Evolutionary conservation across 2,797 vertebrate species (phyloP).

Genomic region (Caiman crocodilus): DNA sequence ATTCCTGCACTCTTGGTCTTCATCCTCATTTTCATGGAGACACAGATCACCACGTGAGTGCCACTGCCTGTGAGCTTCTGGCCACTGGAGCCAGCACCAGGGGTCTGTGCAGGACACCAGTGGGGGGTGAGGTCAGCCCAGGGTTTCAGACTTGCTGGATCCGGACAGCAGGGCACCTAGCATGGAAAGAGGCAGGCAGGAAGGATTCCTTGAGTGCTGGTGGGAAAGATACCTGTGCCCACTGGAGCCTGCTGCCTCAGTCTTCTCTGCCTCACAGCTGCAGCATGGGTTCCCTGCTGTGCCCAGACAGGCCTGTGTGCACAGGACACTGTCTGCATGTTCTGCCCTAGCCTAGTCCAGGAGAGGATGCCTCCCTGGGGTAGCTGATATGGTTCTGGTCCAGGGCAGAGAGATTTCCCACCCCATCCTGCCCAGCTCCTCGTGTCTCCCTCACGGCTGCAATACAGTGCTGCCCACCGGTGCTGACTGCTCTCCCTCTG

Average conservation of each 20-base stretch:
- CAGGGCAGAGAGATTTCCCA: not conserved
- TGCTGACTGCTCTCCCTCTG: not conserved
- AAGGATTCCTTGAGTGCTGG: not conserved
- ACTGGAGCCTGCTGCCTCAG: not conserved
- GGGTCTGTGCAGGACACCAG: not conserved
- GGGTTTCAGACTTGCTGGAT: not conserved
- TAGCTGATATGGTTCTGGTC: not conserved
- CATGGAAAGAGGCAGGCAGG: not conserved
- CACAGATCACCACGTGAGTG: conserved; percentile 97
- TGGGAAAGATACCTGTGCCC: not conserved
- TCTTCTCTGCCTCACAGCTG: not conserved
- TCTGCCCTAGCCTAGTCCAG: not conserved
- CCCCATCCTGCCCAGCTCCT: not conserved
- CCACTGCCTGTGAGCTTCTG: not conserved
- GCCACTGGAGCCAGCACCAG: not conserved
- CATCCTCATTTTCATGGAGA: conserved; percentile 99
- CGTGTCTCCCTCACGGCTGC: not conserved
- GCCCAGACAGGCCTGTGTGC: no score
- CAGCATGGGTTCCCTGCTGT: not conserved
- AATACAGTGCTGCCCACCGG: not conserved
- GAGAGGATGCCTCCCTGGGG: not conserved
- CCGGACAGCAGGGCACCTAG: not conserved
- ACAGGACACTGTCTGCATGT: not conserved
- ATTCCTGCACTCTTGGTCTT: conserved; percentile 95
- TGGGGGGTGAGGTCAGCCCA: not conserved